Base-by-base conservation (phyloP, 2,888 invertebrate species). In the Sialis fuliginosa region DNA sequence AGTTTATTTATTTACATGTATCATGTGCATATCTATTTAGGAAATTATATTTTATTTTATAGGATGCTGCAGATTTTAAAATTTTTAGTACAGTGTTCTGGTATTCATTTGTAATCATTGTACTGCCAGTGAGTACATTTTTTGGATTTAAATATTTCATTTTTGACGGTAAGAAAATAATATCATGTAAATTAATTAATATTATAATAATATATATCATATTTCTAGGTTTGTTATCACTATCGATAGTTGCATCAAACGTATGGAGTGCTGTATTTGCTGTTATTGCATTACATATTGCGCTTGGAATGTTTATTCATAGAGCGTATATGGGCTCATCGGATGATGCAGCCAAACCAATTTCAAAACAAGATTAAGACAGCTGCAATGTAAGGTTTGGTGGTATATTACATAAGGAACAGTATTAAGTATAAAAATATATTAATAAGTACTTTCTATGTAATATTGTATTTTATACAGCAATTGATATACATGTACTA, bases 191-290 rank as follows among this genome's bases (percentile, higher is more conserved):
- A 22, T 22, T 22, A 66, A 69, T 32, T 34, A 6, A 43, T 5
- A 31, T n/a, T 42, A 31, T 13, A 12, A 35, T 34, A 33, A 32
- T 45, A 37, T 33, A 31, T 51, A 41, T 50, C 39, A 50, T 49
- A 46, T 47, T 65, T 64, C 50, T 56, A 75, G 75, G 68, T 49
- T 50, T 74, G 22, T 58, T 75, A 22, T 68, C 69, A 35, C 55
- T 69, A 35, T 63, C 64, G 39, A 60, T 58, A 47, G 62, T 83
- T 39, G 70, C 74, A 13, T 81, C 81, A 55, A 87, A 83, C 62
- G 82, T 88, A 33, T 84, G 80, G 61, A 77, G 88, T 4, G 88
- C 88, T 30, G 74, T 82, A 37, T 72, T 79, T 42, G 81, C 88
- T 1, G 77, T 89, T 7, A 56, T 85, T 6, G 75, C 81, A 6